Evolutionary conservation across 2,888 invertebrate species (phyloP).

Genomic region (Anoncus sp.): DNA sequence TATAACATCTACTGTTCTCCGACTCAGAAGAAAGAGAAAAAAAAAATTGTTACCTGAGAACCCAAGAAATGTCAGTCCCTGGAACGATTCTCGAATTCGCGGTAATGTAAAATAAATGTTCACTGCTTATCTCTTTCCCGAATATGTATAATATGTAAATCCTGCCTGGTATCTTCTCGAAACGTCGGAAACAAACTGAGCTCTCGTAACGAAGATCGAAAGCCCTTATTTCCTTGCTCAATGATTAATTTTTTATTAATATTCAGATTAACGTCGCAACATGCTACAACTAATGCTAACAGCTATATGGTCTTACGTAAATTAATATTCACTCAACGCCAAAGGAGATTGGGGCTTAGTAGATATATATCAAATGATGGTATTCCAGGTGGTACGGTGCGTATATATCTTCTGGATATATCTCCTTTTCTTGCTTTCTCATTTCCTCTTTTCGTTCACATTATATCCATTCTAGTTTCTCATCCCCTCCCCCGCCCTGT

Average conservation of each 20-base stretch:
- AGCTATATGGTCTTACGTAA: constrained; percentile 19
- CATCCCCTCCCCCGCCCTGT: neutral
- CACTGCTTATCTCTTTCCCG: neutral
- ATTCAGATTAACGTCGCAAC: constrained; percentile 61
- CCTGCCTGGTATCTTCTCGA: constrained; percentile 17
- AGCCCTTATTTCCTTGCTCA: constrained; percentile 6
- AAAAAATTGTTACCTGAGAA: constrained; percentile 50
- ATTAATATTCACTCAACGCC: constrained; percentile 57
- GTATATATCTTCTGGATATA: constrained; percentile 41
- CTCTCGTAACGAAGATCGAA: constrained; percentile 28
- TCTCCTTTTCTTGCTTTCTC: constrained; percentile 25
- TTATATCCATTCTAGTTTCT: constrained; percentile 17
- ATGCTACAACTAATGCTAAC: no score
- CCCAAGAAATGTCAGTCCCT: constrained; percentile 31
- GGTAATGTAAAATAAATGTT: constrained; percentile 47
- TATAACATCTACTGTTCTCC: neutral
- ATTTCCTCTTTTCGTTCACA: constrained; percentile 17
- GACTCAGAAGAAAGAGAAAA: constrained; percentile 13
- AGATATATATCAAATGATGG: constrained; percentile 39
- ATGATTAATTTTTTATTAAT: constrained; percentile 65
- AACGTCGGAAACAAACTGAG: constrained; percentile 39
- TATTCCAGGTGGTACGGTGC: constrained; percentile 35
- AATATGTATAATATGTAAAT: constrained; percentile 36
- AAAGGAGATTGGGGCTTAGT: constrained; percentile 23
- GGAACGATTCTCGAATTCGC: constrained; percentile 37